Percentiles rank a stretch among this genome's conserved stretches.
Evolutionary conservation across 2,113 vertebrate genomes (phyloP).

Genomic region (Pluvianellus socialis): DNA sequence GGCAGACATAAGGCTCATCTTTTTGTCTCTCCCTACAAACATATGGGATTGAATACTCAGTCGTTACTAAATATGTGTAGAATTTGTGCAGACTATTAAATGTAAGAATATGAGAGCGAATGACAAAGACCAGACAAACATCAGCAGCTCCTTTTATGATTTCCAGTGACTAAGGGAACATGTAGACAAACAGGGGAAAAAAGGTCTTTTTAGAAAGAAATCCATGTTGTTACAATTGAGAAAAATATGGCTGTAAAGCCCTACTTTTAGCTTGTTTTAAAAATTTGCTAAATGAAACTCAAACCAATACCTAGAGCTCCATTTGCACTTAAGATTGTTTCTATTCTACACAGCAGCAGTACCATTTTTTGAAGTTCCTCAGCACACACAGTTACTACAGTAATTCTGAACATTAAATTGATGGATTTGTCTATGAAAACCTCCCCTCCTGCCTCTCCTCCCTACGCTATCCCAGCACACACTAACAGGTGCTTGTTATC

Average conservation of each 20-base stretch:
- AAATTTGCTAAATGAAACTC: neutral
- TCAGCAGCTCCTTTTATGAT: neutral
- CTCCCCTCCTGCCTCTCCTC: neutral
- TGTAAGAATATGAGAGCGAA: neutral
- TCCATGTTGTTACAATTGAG: neutral
- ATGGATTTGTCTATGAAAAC: neutral
- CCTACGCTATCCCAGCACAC: neutral
- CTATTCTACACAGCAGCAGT: neutral
- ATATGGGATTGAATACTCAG: neutral
- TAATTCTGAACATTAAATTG: rapidly evolving
- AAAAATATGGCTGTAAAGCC: neutral
- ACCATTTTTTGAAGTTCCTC: neutral
- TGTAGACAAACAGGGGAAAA: rapidly evolving
- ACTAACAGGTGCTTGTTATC: rapidly evolving
- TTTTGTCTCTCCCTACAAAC: neutral
- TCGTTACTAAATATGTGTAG: rapidly evolving
- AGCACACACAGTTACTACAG: neutral
- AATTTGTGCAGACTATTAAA: neutral
- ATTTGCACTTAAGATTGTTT: no score
- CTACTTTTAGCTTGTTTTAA: neutral
- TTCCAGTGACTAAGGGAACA: neutral
- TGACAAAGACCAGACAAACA: neutral
- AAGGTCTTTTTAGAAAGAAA: neutral
- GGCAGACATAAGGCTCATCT: neutral
- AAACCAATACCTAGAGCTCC: neutral